phyloP scores from a whole-genome alignment of 1,140 invertebrate species.

The Microplitis mediator region DNA sequence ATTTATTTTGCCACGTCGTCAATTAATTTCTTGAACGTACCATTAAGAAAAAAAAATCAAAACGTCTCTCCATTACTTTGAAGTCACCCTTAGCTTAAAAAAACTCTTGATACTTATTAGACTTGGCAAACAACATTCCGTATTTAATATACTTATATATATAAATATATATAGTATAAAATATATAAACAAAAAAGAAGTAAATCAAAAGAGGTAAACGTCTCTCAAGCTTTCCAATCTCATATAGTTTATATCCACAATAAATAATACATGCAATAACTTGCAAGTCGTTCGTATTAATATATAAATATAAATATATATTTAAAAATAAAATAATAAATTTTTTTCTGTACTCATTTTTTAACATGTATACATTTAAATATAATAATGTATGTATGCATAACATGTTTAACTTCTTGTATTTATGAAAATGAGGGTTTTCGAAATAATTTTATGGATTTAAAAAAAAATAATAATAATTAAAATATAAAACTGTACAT shows the following conservation, averaged over 20 bases:
- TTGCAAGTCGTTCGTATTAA: conserved; percentile 14
- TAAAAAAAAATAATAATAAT: neutral
- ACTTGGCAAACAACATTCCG: too few relatives aligned
- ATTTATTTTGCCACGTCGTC: neutral
- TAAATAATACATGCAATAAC: conserved; percentile 1
- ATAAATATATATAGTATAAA: neutral
- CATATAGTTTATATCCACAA: conserved; percentile 8
- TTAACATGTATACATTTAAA: conserved; percentile 27
- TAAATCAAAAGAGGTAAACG: neutral
- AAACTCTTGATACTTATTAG: too few relatives aligned
- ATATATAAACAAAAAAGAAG: neutral
- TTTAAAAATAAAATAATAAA: neutral
- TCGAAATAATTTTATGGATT: conserved; percentile 16
- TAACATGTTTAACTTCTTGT: conserved; percentile 29
- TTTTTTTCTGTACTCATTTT: conserved; percentile 20
- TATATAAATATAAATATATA: too few relatives aligned
- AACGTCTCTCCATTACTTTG: too few relatives aligned
- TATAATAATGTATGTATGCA: conserved; percentile 29
- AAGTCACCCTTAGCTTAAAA: too few relatives aligned
- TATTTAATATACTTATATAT: too few relatives aligned
- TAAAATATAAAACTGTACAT: conserved; percentile 29
- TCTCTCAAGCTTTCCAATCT: conserved; percentile 24
- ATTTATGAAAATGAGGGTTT: conserved; percentile 36
- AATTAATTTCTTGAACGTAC: neutral
- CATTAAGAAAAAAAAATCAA: neutral